phyloP scores from a whole-genome alignment of 2,888 invertebrate species.

The Drosophila borborema region DNA sequence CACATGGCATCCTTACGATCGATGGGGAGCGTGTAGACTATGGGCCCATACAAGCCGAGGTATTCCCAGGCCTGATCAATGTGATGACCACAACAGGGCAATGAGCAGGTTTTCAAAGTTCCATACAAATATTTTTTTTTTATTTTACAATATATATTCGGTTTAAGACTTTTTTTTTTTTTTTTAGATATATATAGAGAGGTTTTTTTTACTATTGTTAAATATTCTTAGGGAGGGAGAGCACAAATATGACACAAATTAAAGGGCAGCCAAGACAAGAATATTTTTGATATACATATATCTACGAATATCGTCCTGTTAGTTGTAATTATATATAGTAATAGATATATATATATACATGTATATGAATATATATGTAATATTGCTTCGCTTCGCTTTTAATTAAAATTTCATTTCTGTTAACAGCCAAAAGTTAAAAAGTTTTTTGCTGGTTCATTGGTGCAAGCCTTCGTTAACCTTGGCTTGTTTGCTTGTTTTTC shows the following conservation, averaged over 20 bases:
- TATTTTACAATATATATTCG: neutral
- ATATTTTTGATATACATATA: neutral
- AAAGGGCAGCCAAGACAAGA: constrained; percentile 4
- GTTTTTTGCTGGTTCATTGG: neutral
- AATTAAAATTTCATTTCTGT: neutral
- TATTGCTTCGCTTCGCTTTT: neutral
- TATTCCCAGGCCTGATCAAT: constrained; percentile 91
- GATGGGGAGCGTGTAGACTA: constrained; percentile 97
- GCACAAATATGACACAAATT: constrained; percentile 17
- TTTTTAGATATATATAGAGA: neutral
- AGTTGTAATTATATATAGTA: neutral
- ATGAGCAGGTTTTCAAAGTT: constrained; percentile 21
- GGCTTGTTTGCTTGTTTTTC: neutral
- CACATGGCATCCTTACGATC: constrained; percentile 92
- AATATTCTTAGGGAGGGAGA: constrained; percentile 8
- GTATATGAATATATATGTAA: neutral
- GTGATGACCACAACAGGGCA: constrained; percentile 88
- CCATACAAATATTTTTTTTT: neutral
- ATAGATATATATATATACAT: neutral
- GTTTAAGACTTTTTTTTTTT: constrained; percentile 42
- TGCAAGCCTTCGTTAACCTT: neutral
- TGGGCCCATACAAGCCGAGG: constrained; percentile 95
- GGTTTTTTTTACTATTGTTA: constrained; percentile 8
- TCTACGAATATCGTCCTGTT: neutral
- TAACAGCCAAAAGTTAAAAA: neutral